Evolutionary conservation across 2,113 vertebrate genomes (phyloP).

Genomic region (Harpagus bidentatus): DNA sequence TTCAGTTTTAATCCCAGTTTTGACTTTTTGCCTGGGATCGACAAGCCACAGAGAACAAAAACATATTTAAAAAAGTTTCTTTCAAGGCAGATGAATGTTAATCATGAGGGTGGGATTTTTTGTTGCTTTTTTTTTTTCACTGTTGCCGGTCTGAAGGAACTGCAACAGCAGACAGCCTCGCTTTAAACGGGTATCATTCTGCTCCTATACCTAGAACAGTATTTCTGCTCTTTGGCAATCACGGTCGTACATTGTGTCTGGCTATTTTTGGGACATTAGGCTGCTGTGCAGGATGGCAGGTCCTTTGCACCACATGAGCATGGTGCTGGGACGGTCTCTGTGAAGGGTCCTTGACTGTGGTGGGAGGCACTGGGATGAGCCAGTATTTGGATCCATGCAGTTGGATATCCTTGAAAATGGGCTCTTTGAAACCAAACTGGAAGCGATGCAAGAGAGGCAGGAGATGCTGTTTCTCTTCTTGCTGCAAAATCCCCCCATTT

Average conservation of each 20-base stretch:
- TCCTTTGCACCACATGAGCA: neutral
- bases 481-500: neutral
- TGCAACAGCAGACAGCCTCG: neutral
- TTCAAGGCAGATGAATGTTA: constrained; percentile 35
- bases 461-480: neutral
- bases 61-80: constrained; percentile 25
- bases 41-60: constrained; percentile 47
- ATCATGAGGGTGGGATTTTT: neutral
- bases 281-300: neutral
- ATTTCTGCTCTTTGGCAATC: neutral
- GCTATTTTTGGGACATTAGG: neutral
- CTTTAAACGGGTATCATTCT: neutral
- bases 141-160: neutral
- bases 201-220: neutral
- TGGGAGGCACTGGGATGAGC: neutral
- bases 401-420: neutral
- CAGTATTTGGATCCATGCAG: neutral
- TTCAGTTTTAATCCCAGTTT: constrained; percentile 24
- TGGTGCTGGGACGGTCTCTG: neutral
- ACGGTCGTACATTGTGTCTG: neutral
- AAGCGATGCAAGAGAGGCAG: neutral
- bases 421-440: neutral
- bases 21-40: constrained; percentile 37
- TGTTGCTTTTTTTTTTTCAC: neutral
- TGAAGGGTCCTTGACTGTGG: neutral